Conservation (phyloP, 2,113 vertebrate species). For the Actenoides lindsayi region DNA sequence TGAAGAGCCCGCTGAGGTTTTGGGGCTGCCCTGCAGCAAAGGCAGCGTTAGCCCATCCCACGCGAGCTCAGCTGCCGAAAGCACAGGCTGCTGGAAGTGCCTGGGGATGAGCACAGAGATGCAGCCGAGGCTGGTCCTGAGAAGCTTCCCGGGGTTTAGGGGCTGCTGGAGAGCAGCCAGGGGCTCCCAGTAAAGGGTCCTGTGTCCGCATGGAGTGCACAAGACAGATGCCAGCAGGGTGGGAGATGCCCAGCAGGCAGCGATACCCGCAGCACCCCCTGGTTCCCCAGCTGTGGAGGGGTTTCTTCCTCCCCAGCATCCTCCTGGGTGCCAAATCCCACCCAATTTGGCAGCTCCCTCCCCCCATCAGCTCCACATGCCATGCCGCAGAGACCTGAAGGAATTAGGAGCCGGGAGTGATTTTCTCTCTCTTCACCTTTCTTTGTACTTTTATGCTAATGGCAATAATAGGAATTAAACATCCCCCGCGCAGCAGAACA, state of each 20-base stretch:
- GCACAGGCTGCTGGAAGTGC: background rate
- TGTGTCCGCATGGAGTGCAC: fast-evolving
- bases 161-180: background rate
- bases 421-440: background rate
- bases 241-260: background rate
- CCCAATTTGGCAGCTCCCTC: background rate
- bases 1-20: background rate
- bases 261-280: background rate
- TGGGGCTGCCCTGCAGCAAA: background rate
- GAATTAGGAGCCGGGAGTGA: background rate
- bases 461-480: background rate
- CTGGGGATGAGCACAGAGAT: background rate
- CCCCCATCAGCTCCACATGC: fast-evolving
- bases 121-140: fast-evolving
- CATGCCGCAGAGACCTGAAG: background rate
- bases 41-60: background rate
- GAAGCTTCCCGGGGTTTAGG: background rate
- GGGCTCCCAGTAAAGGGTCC: background rate
- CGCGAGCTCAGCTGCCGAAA: background rate
- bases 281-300: fast-evolving
- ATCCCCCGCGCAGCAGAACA: background rate
- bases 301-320: background rate
- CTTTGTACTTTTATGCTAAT: slow-evolving; percentile 8
- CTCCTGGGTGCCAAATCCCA: background rate
- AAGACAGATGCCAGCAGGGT: background rate